These are phyloP conservation scores for Bradypodion ventrale DNA, from an alignment of 2,797 vertebrate genomes.

Conservation along the genomic window DNA sequence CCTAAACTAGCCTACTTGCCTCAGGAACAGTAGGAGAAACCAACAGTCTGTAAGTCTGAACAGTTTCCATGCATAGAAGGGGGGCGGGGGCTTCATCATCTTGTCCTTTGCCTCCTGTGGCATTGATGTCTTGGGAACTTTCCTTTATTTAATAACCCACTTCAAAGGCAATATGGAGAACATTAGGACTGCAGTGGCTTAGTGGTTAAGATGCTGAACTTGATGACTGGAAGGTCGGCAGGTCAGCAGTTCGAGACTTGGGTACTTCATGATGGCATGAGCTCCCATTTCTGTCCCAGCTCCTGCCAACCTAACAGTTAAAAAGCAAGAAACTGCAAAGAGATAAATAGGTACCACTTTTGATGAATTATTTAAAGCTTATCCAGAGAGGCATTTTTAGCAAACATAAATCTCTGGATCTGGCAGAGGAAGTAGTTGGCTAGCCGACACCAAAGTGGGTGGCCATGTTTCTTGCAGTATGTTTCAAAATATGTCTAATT, in stretches of 20 bases:
- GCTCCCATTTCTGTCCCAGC: too few species aligned
- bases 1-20: not conserved
- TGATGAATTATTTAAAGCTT: constrained; percentile 1
- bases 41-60: not conserved
- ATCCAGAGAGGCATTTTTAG: not conserved
- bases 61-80: not conserved
- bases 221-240: too few species aligned
- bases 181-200: too few species aligned
- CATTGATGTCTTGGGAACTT: not conserved
- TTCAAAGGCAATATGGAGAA: not conserved
- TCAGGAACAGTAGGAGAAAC: not conserved
- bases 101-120: not conserved
- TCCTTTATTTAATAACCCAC: not conserved
- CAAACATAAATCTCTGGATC: constrained; percentile 10
- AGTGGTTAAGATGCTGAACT: too few species aligned
- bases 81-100: not conserved
- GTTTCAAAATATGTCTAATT: constrained; percentile 27
- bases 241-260: too few species aligned
- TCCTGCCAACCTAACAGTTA: too few species aligned
- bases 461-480: constrained; percentile 21
- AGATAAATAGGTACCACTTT: too few species aligned
- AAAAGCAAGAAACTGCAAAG: too few species aligned
- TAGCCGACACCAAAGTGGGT: not conserved
- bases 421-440: constrained; percentile 16
- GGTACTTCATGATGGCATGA: too few species aligned